Evolutionary conservation across 2,888 invertebrate species (phyloP).

Genomic region (Tinea trinotella): DNA sequence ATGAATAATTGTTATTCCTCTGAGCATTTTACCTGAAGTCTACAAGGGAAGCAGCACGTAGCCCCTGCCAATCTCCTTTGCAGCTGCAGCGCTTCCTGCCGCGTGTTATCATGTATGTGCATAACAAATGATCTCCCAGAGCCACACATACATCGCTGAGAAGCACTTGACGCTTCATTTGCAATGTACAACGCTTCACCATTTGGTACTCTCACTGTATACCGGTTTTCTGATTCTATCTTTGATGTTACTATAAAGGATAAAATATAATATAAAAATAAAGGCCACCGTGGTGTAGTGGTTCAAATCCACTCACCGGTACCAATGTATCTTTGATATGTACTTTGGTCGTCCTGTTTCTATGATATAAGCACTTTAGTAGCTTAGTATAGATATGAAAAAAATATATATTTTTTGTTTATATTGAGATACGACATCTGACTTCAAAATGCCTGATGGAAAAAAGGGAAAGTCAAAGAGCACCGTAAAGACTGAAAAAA

Average conservation of each 20-base stretch:
- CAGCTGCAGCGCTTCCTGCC: constrained; percentile 85
- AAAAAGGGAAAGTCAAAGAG: no score
- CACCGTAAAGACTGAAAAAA: not conserved
- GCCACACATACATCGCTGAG: constrained; percentile 80
- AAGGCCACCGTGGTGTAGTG: no score
- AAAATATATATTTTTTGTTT: no score
- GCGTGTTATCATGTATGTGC: constrained; percentile 85
- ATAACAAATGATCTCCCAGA: constrained; percentile 82
- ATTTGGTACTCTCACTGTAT: constrained; percentile 77
- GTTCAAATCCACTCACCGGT: no score
- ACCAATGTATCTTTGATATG: no score
- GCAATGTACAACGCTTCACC: constrained; percentile 85
- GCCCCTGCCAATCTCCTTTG: constrained; percentile 79
- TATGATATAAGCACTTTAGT: no score
- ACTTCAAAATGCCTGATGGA: no score
- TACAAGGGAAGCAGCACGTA: constrained; percentile 79
- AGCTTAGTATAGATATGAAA: no score
- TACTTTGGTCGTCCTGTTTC: no score
- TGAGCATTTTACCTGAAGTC: constrained; percentile 72
- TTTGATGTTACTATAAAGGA: constrained; percentile 67
- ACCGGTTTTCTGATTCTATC: constrained; percentile 80
- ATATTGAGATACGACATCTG: no score
- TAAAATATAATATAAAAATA: constrained; percentile 18
- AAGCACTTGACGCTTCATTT: constrained; percentile 75
- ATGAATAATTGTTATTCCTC: not conserved